Conservation (phyloP, 2,113 vertebrate genomes). For the Strix aluco region DNA sequence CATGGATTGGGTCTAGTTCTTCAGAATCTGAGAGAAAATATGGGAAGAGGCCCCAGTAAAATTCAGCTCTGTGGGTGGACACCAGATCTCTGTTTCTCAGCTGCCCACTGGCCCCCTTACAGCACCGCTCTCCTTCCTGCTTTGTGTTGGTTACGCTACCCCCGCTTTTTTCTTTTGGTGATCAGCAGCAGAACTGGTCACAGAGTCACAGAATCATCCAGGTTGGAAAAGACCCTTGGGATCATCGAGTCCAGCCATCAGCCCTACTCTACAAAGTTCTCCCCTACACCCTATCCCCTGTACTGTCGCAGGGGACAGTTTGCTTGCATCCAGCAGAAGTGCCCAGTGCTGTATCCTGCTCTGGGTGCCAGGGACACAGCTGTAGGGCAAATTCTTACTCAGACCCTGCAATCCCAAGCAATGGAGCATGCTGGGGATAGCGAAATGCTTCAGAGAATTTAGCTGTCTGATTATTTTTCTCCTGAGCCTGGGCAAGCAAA, state of each 20-base stretch:
- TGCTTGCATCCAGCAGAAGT: background rate
- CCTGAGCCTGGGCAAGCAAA: background rate
- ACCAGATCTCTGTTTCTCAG: background rate
- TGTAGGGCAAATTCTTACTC: background rate
- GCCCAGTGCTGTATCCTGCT: background rate
- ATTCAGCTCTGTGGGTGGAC: background rate
- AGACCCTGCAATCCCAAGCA: background rate
- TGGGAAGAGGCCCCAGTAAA: background rate
- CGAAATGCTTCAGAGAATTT: background rate
- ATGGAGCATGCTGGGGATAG: background rate
- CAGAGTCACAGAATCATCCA: too few species aligned
- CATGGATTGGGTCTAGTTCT: background rate
- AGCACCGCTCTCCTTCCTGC: background rate
- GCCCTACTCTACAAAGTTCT: too few species aligned
- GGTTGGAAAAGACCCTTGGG: too few species aligned
- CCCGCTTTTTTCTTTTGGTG: rapidly evolving
- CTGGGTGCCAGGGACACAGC: background rate
- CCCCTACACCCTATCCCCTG: too few species aligned
- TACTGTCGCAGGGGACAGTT: background rate
- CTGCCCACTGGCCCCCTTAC: background rate
- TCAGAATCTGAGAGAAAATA: background rate
- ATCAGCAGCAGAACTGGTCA: background rate
- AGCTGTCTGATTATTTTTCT: background rate
- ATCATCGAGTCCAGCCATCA: too few species aligned
- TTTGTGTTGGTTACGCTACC: background rate